Evolutionary conservation across 2,888 invertebrate species (phyloP), one percentile per base, ranked within the genome.

Genomic region (Phytoseiulus persimilis): DNA sequence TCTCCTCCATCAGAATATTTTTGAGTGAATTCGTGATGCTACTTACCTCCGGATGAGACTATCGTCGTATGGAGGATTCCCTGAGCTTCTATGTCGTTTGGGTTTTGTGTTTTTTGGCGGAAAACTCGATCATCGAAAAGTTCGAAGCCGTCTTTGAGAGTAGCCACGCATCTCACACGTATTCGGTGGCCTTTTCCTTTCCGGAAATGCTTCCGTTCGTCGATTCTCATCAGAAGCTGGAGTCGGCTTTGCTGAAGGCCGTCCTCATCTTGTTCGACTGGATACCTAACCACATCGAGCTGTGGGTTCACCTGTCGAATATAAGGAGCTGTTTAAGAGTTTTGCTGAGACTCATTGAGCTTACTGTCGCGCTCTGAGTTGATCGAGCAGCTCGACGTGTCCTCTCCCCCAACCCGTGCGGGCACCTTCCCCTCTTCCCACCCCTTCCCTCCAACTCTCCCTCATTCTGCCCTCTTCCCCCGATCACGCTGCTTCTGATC

Each of bases 51-150:
- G 11, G 65, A 65, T 1, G 65, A 65, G 65, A 65, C 65, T 3
- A 65, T 14, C 65, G 65, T 65, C 14, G 87, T 87, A 18, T 87
- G 87, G 23, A 87, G 87, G 18, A 87, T 33, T 45, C 33, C 87
- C 33, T 87, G 87, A 32, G 87, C 87, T 45, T 87, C 87, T 33
- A 87, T 87, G 45, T 87, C 87, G 33, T 87, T 87, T 39, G 87
- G 33, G 31, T 87, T n/a, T n/a, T 33, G 87, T 9, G 39, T 33
- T n/a, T 45, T 33, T 45, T 87, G 87, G 33, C 33, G 87, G 33
- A 87, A 87, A 28, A 87, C 87, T 18, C 87, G 87, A n/a, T 87
- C 87, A 14, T 87, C 87, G 87, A 87, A 87, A 18, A 87, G 87
- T n/a, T 87, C 87, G 87, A 87, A 87, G 33, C 87, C 87, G 87